These are phyloP conservation scores for Chitala chitala DNA, from an alignment of 2,113 vertebrate species.

Conservation along the genomic window DNA sequence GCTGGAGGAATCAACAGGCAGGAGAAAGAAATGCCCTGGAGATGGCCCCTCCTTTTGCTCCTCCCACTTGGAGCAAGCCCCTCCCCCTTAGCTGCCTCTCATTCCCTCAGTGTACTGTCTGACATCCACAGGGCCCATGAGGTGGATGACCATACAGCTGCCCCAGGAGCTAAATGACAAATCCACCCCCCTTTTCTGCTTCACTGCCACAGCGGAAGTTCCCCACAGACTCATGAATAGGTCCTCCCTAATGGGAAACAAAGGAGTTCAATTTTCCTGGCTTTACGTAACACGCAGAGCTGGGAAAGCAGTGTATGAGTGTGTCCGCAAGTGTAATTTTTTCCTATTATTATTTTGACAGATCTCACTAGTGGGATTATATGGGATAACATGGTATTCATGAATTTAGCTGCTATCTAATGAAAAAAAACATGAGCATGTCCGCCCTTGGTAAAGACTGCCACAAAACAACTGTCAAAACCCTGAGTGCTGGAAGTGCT, in stretches of 20 bases:
- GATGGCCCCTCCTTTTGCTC: background rate
- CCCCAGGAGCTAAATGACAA: background rate
- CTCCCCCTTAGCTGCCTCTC: background rate
- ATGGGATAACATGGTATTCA: background rate
- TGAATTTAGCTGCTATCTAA: background rate
- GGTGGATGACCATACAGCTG: background rate
- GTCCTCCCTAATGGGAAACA: slow-evolving; percentile 30
- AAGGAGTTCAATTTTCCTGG: slow-evolving; percentile 2
- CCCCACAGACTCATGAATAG: slow-evolving; percentile 28
- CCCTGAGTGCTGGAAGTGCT: background rate
- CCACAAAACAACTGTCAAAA: background rate
- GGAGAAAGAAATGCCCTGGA: background rate
- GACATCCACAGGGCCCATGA: background rate
- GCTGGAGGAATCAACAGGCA: background rate
- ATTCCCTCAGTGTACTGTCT: background rate
- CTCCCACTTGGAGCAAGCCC: background rate
- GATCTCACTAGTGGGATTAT: background rate
- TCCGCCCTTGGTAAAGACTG: background rate
- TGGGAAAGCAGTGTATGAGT: background rate
- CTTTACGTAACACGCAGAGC: background rate
- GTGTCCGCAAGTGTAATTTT: background rate
- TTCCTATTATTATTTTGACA: slow-evolving; percentile 2
- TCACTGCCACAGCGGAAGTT: slow-evolving; percentile 24
- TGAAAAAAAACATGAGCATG: background rate
- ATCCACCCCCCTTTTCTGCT: slow-evolving; percentile 25